Conservation (phyloP, 1,140 invertebrate genomes). For the Teleogryllus occipitalis region DNA sequence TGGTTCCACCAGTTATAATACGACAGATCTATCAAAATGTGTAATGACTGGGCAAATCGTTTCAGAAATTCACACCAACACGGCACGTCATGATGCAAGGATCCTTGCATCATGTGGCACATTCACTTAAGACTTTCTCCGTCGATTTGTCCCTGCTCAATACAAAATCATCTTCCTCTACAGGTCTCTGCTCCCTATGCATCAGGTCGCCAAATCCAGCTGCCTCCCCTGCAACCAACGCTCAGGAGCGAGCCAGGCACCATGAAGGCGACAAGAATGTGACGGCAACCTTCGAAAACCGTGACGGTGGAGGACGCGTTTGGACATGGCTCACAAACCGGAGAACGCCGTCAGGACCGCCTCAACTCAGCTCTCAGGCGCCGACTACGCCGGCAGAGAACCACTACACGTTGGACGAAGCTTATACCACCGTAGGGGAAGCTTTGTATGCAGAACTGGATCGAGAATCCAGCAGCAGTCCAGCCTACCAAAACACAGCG, state of each 20-base stretch:
- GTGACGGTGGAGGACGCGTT: slow-evolving; percentile 31
- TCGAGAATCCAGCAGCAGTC: slow-evolving; percentile 42
- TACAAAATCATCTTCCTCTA: slow-evolving; percentile 11
- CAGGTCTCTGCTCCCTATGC: slow-evolving; percentile 18
- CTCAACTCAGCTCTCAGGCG: slow-evolving; percentile 37
- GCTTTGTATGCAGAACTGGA: slow-evolving; percentile 60
- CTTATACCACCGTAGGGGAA: slow-evolving; percentile 46
- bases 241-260: not conserved
- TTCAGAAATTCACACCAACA: no score
- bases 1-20: no score
- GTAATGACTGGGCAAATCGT: no score
- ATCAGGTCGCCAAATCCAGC: slow-evolving; percentile 16
- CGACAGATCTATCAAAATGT: no score
- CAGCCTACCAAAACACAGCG: slow-evolving; percentile 60
- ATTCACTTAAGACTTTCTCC: no score
- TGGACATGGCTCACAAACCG: slow-evolving; percentile 56
- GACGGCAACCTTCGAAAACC: slow-evolving; percentile 7
- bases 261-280: slow-evolving; percentile 15
- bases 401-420: slow-evolving; percentile 61
- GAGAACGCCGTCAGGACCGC: slow-evolving; percentile 35
- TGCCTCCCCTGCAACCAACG: not conserved
- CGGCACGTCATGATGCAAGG: no score
- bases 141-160: no score
- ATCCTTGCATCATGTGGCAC: no score
- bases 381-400: slow-evolving; percentile 49